Conservation (phyloP, 1,140 invertebrate genomes). For the Apocrypta bakeri region DNA sequence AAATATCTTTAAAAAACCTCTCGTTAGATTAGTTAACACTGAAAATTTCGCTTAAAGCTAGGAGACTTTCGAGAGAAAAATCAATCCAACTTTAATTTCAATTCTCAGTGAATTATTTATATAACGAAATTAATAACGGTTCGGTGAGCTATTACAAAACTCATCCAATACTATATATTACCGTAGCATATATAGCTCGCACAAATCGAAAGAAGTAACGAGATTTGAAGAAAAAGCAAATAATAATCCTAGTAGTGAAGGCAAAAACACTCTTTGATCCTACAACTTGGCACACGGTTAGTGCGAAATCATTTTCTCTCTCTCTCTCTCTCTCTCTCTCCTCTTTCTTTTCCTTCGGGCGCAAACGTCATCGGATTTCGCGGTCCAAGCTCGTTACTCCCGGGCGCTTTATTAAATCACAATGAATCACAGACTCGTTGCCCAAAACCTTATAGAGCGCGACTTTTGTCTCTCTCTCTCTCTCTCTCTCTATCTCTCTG, state of each 20-base stretch:
- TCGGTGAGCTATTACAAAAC: background rate
- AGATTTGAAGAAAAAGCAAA: slow-evolving; percentile 25
- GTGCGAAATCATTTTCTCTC: slow-evolving; percentile 22
- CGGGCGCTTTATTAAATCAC: slow-evolving; percentile 58
- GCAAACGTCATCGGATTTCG: slow-evolving; percentile 14
- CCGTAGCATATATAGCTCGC: too few relatives aligned
- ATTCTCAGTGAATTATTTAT: background rate
- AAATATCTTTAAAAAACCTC: too few relatives aligned
- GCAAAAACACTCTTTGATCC: slow-evolving; percentile 32
- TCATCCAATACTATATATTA: background rate
- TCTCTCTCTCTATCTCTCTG: slow-evolving; percentile 35
- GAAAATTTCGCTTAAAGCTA: too few relatives aligned
- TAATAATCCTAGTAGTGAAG: background rate
- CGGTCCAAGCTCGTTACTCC: slow-evolving; percentile 12
- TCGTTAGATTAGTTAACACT: too few relatives aligned
- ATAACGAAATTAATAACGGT: background rate
- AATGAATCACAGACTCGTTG: slow-evolving; percentile 54
- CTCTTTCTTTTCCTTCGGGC: background rate
- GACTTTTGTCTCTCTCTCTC: slow-evolving; percentile 40
- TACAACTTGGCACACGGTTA: background rate
- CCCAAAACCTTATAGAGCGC: slow-evolving; percentile 30
- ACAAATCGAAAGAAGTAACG: background rate
- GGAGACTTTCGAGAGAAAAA: too few relatives aligned
- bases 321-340: too few relatives aligned
- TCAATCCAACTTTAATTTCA: too few relatives aligned